Conservation (phyloP, 1,140 invertebrate species). For the Calephelis nemesis region DNA sequence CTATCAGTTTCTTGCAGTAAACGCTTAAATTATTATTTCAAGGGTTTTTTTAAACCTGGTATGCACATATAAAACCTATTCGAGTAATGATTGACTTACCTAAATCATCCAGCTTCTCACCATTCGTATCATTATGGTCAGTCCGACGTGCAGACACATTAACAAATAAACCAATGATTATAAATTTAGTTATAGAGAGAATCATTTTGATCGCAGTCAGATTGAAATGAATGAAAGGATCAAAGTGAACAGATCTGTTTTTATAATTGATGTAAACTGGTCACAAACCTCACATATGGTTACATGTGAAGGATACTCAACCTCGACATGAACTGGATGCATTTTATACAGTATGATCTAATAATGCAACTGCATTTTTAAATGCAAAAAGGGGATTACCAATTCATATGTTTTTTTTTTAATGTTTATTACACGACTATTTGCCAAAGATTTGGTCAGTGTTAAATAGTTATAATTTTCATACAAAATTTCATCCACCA, state of each 20-base stretch:
- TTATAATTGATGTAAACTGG: slow-evolving; percentile 59
- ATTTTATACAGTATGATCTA: slow-evolving; percentile 26
- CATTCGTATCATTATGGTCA: slow-evolving; percentile 33
- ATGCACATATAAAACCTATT: no score
- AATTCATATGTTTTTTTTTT: no score
- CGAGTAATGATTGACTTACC: slow-evolving; percentile 26
- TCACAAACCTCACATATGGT: slow-evolving; percentile 31
- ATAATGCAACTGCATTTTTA: neutral
- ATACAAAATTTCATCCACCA: no score
- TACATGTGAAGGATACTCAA: slow-evolving; percentile 56
- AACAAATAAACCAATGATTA: slow-evolving; percentile 27
- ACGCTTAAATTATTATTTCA: no score
- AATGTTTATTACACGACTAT: no score
- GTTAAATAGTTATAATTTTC: no score
- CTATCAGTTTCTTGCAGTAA: no score
- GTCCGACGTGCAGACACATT: slow-evolving; percentile 30
- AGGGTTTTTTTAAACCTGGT: no score
- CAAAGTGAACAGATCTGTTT: slow-evolving; percentile 44
- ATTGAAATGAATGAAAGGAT: slow-evolving; percentile 46
- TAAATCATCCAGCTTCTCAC: slow-evolving; percentile 37
- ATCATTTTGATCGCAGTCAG: slow-evolving; percentile 40
- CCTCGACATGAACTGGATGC: slow-evolving; percentile 53
- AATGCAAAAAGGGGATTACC: no score
- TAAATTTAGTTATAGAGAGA: slow-evolving; percentile 35
- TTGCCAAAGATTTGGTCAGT: no score